phyloP scores from a whole-genome alignment of 2,888 invertebrate species.

The Saturnia pavonia region DNA sequence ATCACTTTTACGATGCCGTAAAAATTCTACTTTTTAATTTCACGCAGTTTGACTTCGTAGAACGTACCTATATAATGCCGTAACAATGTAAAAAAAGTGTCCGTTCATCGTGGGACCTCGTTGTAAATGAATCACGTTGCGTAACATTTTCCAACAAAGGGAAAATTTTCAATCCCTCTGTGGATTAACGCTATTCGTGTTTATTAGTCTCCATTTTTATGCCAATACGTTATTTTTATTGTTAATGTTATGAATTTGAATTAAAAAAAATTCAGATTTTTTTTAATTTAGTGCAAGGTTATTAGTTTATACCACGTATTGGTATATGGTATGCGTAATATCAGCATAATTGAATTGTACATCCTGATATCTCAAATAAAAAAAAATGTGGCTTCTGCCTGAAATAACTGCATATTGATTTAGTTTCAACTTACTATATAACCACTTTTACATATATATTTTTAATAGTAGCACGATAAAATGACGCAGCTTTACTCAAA shows the following conservation, averaged over 20 bases:
- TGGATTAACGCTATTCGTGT: slow-evolving; percentile 10
- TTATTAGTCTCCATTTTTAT: slow-evolving; percentile 29
- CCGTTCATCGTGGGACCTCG: slow-evolving; percentile 12
- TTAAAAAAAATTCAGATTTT: neutral
- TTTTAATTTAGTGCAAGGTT: no score
- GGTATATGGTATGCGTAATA: neutral
- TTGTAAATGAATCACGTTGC: slow-evolving; percentile 13
- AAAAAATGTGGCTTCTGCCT: no score
- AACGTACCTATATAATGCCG: slow-evolving; percentile 15
- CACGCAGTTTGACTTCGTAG: slow-evolving; percentile 17
- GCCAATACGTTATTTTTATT: neutral
- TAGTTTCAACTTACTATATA: no score
- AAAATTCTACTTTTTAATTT: slow-evolving; percentile 19
- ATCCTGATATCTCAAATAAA: neutral
- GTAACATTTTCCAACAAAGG: slow-evolving; percentile 13
- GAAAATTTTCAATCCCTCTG: slow-evolving; percentile 5
- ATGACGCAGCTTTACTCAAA: no score
- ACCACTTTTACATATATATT: no score
- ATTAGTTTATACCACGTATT: neutral
- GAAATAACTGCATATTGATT: no score
- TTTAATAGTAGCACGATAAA: no score
- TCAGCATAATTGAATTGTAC: neutral
- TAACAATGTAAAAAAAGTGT: slow-evolving; percentile 16
- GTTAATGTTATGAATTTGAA: neutral
- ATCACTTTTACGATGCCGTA: slow-evolving; percentile 20